Percentiles rank a stretch among this genome's conserved stretches.
Evolutionary conservation across 2,797 vertebrate species (phyloP).

Genomic region (Selene dorsalis): DNA sequence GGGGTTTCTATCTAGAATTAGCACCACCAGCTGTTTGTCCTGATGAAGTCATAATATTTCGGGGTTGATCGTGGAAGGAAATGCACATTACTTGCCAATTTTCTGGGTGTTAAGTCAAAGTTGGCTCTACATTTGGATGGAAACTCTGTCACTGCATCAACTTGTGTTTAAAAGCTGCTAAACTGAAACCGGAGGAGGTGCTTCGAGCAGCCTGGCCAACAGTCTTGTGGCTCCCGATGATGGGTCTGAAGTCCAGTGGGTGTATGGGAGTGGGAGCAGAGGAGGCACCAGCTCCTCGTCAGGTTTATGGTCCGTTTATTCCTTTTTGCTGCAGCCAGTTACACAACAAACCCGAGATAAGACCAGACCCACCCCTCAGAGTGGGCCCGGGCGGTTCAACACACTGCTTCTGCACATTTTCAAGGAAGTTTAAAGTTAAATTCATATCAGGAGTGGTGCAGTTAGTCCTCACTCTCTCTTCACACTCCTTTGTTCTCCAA

Average conservation of each 20-base stretch:
- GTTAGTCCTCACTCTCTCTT: not conserved
- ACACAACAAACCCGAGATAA: not conserved
- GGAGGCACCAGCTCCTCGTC: not conserved
- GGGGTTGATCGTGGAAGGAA: too few relatives aligned
- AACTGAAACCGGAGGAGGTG: not conserved
- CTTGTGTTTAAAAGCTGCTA: not conserved
- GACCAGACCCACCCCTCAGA: not conserved
- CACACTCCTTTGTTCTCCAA: not conserved
- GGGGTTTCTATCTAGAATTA: not conserved
- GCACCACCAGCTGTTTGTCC: not conserved
- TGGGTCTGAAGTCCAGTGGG: slow-evolving; percentile 44
- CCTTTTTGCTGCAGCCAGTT: not conserved
- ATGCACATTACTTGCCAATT: not conserved
- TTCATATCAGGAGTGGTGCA: not conserved
- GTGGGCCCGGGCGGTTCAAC: not conserved
- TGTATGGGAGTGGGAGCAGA: slow-evolving; percentile 21
- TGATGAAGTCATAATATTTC: not conserved
- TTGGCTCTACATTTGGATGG: not conserved
- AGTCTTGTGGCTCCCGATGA: not conserved
- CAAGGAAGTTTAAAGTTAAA: not conserved
- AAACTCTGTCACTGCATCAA: not conserved
- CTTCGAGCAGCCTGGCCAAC: not conserved
- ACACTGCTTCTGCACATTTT: not conserved
- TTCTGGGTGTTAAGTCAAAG: too few relatives aligned
- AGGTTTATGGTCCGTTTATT: slow-evolving; percentile 20